These are phyloP conservation scores for Hemistola chrysoprasaria DNA, from an alignment of 2,888 invertebrate species.

Conservation along the genomic window DNA sequence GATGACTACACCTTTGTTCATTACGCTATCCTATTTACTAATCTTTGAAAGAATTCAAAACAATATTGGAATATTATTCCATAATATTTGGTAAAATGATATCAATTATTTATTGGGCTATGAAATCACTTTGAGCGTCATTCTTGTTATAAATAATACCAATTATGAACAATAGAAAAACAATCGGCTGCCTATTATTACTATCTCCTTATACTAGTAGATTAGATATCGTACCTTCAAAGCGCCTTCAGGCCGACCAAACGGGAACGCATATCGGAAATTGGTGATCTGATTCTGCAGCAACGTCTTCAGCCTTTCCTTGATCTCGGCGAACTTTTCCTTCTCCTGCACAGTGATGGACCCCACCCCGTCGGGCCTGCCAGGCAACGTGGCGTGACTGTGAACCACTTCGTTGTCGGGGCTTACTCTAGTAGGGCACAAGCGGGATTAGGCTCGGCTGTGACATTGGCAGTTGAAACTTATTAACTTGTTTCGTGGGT, in stretches of 20 bases:
- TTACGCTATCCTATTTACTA: too few relatives aligned
- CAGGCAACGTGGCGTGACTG: conserved; percentile 80
- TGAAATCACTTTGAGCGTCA: too few relatives aligned
- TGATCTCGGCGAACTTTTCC: conserved; percentile 98
- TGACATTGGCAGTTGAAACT: conserved; percentile 46
- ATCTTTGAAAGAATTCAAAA: too few relatives aligned
- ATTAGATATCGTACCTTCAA: conserved; percentile 86
- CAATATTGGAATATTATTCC: too few relatives aligned
- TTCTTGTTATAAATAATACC: too few relatives aligned
- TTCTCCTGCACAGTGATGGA: conserved; percentile 99
- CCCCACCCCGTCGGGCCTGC: conserved; percentile 98
- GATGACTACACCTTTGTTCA: too few relatives aligned
- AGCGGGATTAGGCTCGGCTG: conserved; percentile 66
- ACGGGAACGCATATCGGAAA: conserved; percentile 99
- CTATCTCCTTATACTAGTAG: neutral
- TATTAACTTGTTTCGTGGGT: too few relatives aligned
- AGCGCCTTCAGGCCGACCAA: conserved; percentile 99
- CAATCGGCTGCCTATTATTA: too few relatives aligned
- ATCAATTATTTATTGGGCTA: too few relatives aligned
- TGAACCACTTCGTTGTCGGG: conserved; percentile 74
- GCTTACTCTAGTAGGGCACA: conserved; percentile 79
- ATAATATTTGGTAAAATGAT: too few relatives aligned
- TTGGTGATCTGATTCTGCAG: conserved; percentile 99
- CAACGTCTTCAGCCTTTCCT: conserved; percentile 94
- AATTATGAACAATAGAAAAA: too few relatives aligned